Conservation (phyloP, 2,888 invertebrate genomes). For the Mythimna pallens region DNA sequence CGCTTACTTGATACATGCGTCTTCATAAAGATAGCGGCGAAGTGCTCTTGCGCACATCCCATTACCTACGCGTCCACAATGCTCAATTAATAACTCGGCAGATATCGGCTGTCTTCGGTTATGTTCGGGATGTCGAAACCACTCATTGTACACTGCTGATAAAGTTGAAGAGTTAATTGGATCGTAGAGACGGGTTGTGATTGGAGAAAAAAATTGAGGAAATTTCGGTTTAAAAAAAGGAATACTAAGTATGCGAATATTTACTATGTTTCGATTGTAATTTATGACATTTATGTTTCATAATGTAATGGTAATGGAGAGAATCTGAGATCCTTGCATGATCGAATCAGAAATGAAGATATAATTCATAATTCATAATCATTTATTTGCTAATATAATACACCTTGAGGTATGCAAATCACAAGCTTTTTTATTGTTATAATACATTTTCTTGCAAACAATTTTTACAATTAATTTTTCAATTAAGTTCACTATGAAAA, state of each 20-base stretch:
- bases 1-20: constrained; percentile 61
- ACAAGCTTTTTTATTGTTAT: no score
- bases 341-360: no score
- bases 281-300: not conserved
- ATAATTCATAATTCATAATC: no score
- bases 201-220: not conserved
- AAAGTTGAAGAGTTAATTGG: constrained; percentile 68
- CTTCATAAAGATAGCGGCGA: constrained; percentile 72
- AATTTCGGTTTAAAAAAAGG: no score
- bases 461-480: no score
- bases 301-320: no score
- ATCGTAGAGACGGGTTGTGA: constrained; percentile 26
- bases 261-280: not conserved
- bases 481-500: no score
- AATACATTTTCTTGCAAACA: no score
- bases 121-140: constrained; percentile 61
- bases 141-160: constrained; percentile 62
- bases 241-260: not conserved
- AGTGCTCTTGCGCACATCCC: constrained; percentile 65
- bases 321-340: no score
- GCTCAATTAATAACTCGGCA: constrained; percentile 74
- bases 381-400: no score
- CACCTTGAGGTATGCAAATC: no score
- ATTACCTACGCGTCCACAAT: constrained; percentile 72
- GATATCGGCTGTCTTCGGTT: constrained; percentile 63